These are phyloP conservation scores for Papilio demoleus DNA, from an alignment of 2,888 invertebrate species.

Conservation along the genomic window DNA sequence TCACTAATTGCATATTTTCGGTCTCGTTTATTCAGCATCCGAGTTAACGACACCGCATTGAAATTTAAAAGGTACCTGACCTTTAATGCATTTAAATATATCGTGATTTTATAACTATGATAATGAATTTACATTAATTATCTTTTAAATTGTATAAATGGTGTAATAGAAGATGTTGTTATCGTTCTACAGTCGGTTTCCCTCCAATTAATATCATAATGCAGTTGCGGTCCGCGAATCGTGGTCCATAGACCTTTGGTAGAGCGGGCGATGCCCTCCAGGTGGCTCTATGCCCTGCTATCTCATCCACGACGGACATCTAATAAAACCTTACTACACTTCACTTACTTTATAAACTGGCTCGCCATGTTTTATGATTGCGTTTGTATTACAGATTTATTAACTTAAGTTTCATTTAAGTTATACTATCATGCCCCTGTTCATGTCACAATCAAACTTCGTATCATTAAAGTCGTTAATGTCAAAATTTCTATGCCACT, in stretches of 20 bases:
- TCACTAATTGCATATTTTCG: slow-evolving; percentile 29
- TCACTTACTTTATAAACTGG: slow-evolving; percentile 30
- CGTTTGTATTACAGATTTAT: slow-evolving; percentile 19
- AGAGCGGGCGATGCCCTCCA: slow-evolving; percentile 66
- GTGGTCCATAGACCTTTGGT: slow-evolving; percentile 63
- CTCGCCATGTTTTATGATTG: slow-evolving; percentile 37
- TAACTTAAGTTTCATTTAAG: neutral
- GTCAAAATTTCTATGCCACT: too few species aligned
- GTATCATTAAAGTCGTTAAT: too few species aligned
- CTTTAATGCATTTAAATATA: slow-evolving; percentile 5
- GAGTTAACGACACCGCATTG: neutral
- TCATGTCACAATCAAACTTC: too few species aligned
- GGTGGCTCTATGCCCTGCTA: slow-evolving; percentile 60
- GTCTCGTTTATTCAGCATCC: neutral
- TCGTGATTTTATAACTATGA: slow-evolving; percentile 10
- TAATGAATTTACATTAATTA: slow-evolving; percentile 12
- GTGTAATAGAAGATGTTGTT: slow-evolving; percentile 46
- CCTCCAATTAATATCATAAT: slow-evolving; percentile 34
- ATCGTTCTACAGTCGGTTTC: slow-evolving; percentile 31
- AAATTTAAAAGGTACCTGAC: slow-evolving; percentile 19
- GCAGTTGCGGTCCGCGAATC: slow-evolving; percentile 48
- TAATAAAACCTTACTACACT: slow-evolving; percentile 43
- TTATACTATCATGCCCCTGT: too few species aligned
- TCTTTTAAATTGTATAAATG: slow-evolving; percentile 24
- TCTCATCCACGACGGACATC: slow-evolving; percentile 55